These are phyloP conservation scores for Enteromius thamalakanensis DNA, from an alignment of 2,797 vertebrate species.

Conservation along the genomic window DNA sequence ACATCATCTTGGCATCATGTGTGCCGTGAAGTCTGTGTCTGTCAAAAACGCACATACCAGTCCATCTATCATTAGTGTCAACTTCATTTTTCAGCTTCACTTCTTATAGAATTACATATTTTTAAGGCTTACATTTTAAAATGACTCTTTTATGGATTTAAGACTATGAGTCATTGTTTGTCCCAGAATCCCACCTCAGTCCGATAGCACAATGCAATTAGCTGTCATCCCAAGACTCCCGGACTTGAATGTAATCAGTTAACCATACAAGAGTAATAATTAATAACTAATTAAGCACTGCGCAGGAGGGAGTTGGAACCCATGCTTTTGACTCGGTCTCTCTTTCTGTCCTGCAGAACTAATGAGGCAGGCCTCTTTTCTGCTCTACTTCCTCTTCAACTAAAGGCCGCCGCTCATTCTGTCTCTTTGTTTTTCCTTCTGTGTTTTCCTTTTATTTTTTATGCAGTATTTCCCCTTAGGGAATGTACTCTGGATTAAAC, in stretches of 20 bases:
- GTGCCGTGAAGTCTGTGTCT: neutral
- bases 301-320: neutral
- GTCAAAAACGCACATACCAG: neutral
- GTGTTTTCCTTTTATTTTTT: slow-evolving; percentile 52
- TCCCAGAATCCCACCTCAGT: neutral
- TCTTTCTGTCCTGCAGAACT: slow-evolving; percentile 20
- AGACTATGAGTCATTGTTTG: slow-evolving; percentile 11
- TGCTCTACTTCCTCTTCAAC: slow-evolving; percentile 56
- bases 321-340: neutral
- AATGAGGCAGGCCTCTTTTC: slow-evolving; percentile 52
- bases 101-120: neutral
- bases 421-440: slow-evolving; percentile 31
- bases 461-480: slow-evolving; percentile 55
- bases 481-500: slow-evolving; percentile 44
- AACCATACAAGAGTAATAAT: slow-evolving; percentile 31
- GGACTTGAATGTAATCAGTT: slow-evolving; percentile 16
- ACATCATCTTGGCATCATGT: neutral
- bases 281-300: slow-evolving; percentile 32
- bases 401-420: slow-evolving; percentile 44
- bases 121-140: neutral
- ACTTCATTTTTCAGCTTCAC: neutral
- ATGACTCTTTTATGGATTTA: slow-evolving; percentile 15
- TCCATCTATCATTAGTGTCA: neutral
- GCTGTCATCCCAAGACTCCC: neutral
- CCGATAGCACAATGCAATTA: slow-evolving; percentile 11